Percentiles rank a stretch among this genome's conserved stretches.
Conservation (phyloP, 2,797 vertebrate species). For the Xenentodon cancila region DNA sequence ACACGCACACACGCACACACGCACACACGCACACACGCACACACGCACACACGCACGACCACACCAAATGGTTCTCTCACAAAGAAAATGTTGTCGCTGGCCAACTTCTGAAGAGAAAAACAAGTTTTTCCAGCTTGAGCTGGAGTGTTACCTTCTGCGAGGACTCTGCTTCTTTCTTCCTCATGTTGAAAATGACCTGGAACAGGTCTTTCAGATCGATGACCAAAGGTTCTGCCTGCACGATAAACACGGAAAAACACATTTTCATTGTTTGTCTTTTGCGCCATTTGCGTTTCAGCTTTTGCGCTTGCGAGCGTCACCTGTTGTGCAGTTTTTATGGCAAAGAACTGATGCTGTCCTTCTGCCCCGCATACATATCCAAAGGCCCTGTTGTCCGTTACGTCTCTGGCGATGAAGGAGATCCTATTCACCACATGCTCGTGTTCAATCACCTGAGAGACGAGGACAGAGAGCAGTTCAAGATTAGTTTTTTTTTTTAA, state of each 20-base stretch:
- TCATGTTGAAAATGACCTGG: slow-evolving; percentile 94
- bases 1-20: slow-evolving; percentile 14
- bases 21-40: slow-evolving; percentile 14
- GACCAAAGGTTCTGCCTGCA: slow-evolving; percentile 93
- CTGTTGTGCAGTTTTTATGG: slow-evolving; percentile 96
- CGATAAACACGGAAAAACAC: slow-evolving; percentile 8
- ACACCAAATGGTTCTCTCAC: slow-evolving; percentile 28
- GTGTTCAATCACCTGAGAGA: slow-evolving; percentile 92
- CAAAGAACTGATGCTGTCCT: slow-evolving; percentile 98
- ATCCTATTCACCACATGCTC: slow-evolving; percentile 96
- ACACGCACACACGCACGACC: slow-evolving; percentile 18
- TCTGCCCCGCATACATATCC: slow-evolving; percentile 97
- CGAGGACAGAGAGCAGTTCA: not conserved
- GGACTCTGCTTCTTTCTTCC: slow-evolving; percentile 89
- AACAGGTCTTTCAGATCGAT: slow-evolving; percentile 97
- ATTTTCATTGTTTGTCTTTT: not conserved
- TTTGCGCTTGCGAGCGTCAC: slow-evolving; percentile 63
- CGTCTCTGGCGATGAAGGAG: slow-evolving; percentile 97
- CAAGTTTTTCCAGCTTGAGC: slow-evolving; percentile 10
- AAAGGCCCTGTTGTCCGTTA: slow-evolving; percentile 95
- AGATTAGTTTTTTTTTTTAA: not conserved
- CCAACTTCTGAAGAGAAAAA: not conserved
- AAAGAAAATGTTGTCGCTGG: slow-evolving; percentile 40
- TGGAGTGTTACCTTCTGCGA: slow-evolving; percentile 77
- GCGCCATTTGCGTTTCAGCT: not conserved